Percentiles rank a stretch among this genome's conserved stretches.
These are phyloP conservation scores for Datnioides undecimradiatus DNA, from an alignment of 2,113 vertebrate genomes.

Conservation along the genomic window DNA sequence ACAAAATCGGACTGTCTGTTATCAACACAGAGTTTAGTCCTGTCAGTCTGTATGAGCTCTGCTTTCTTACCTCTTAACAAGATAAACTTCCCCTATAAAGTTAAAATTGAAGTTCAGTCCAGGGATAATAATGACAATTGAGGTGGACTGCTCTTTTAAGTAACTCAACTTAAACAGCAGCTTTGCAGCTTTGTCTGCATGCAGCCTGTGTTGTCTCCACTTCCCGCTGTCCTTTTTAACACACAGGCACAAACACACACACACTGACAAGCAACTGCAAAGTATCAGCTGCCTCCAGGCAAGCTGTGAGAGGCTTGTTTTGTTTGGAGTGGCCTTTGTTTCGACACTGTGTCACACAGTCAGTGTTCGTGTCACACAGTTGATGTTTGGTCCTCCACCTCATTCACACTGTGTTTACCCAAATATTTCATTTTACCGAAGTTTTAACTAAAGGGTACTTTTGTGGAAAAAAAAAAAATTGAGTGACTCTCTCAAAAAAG, in stretches of 20 bases:
- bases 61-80: too few species aligned
- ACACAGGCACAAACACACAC: slow-evolving; percentile 12
- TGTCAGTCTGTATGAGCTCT: too few species aligned
- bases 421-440: slow-evolving; percentile 31
- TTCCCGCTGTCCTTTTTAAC: background rate
- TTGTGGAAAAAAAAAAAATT: slow-evolving; percentile 13
- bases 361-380: slow-evolving; percentile 29
- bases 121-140: background rate
- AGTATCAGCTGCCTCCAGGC: slow-evolving; percentile 31
- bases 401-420: slow-evolving; percentile 24
- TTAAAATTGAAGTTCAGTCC: too few species aligned
- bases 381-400: slow-evolving; percentile 23
- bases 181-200: background rate
- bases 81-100: too few species aligned
- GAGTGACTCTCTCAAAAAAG: slow-evolving; percentile 3
- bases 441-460: slow-evolving; percentile 27
- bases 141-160: background rate
- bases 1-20: too few species aligned
- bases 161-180: background rate
- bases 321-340: slow-evolving; percentile 52
- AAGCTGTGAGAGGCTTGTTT: slow-evolving; percentile 49
- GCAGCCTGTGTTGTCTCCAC: background rate
- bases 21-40: too few species aligned
- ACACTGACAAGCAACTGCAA: background rate
- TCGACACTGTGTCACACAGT: slow-evolving; percentile 8